Conservation (phyloP, 2,797 vertebrate species). For the Phoebastria nigripes region DNA sequence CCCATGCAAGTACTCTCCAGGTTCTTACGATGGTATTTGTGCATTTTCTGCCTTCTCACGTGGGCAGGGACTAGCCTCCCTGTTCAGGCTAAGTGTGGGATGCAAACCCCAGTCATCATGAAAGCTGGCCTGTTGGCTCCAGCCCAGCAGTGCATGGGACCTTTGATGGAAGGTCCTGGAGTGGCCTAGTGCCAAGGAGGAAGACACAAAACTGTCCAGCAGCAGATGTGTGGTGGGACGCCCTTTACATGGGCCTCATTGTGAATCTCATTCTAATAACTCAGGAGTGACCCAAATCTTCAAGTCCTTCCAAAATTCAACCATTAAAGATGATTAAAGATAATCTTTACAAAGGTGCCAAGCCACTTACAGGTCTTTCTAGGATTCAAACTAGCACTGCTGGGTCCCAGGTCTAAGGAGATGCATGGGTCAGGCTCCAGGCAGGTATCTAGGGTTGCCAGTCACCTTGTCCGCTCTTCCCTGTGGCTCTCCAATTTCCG, state of each 20-base stretch:
- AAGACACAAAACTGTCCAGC: neutral
- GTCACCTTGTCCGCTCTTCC: neutral
- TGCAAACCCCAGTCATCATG: neutral
- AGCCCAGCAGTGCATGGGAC: neutral
- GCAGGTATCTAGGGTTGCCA: neutral
- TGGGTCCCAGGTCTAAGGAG: neutral
- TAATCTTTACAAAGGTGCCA: neutral
- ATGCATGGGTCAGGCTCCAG: neutral
- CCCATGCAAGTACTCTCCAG: neutral
- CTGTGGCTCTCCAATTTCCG: neutral
- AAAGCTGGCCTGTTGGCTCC: neutral
- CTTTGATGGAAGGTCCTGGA: neutral
- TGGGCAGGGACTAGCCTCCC: neutral
- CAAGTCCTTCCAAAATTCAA: neutral
- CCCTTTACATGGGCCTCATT: neutral
- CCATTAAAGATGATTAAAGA: neutral
- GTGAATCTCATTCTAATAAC: neutral
- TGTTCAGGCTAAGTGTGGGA: neutral
- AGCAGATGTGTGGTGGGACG: neutral
- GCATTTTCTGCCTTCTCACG: neutral
- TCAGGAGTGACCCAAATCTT: neutral
- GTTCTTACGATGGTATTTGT: fast-evolving
- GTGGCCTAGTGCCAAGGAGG: neutral
- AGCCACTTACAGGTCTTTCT: neutral
- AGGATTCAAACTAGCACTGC: neutral